Evolutionary conservation across 2,797 vertebrate species (phyloP).

Genomic region (Lutjanus campechanus): DNA sequence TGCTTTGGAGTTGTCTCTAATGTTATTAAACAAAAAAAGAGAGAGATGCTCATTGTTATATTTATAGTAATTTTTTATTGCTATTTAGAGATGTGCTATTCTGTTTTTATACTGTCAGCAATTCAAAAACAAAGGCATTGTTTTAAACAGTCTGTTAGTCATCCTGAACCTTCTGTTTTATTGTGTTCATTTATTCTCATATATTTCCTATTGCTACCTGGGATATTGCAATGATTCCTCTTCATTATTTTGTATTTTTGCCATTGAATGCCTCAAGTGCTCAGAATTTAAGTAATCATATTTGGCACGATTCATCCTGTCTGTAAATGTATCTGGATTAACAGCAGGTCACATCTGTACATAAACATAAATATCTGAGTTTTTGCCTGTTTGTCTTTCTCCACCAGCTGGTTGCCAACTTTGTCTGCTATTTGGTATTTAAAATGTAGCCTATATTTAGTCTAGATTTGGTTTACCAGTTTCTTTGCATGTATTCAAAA

Average conservation of each 20-base stretch:
- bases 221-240: neutral
- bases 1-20: neutral
- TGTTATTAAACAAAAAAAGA: too few species aligned
- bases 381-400: neutral
- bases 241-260: neutral
- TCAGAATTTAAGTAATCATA: neutral
- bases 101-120: neutral
- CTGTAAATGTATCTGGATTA: slow-evolving; percentile 15
- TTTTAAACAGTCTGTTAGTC: neutral
- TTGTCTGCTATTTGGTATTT: too few species aligned
- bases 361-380: neutral
- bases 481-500: neutral
- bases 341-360: slow-evolving; percentile 35
- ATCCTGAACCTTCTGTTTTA: neutral
- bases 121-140: neutral
- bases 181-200: neutral
- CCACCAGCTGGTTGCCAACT: too few species aligned
- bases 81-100: neutral
- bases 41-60: too few species aligned
- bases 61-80: neutral
- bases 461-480: neutral
- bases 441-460: too few species aligned
- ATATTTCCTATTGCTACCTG: neutral
- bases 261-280: neutral
- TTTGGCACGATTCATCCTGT: slow-evolving; percentile 1